These are phyloP conservation scores for Panulirus ornatus DNA, from an alignment of 1,140 invertebrate species.

Conservation along the genomic window DNA sequence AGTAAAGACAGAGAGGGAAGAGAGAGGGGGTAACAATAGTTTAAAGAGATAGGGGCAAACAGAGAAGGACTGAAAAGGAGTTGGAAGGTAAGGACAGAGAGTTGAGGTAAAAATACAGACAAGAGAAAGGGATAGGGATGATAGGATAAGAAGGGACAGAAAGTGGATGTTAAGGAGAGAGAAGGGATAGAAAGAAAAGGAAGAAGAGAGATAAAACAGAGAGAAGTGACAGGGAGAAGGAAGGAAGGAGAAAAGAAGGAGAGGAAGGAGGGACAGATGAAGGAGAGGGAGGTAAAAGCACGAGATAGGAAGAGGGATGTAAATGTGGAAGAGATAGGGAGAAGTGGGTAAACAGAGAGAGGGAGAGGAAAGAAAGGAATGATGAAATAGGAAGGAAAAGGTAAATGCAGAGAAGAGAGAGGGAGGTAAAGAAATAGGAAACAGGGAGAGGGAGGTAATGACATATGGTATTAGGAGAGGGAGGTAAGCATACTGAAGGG, in stretches of 20 bases:
- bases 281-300: background rate
- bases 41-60: too few relatives aligned
- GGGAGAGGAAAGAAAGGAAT: background rate
- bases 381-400: background rate
- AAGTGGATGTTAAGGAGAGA: background rate
- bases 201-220: background rate
- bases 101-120: too few relatives aligned
- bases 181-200: background rate
- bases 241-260: background rate
- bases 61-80: too few relatives aligned
- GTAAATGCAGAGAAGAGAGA: background rate
- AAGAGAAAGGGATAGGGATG: background rate
- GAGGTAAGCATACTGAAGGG: too few relatives aligned
- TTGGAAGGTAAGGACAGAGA: too few relatives aligned
- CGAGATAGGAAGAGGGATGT: background rate
- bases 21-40: too few relatives aligned
- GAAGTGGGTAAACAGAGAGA: background rate
- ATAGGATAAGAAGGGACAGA: background rate
- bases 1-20: too few relatives aligned
- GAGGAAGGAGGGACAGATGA: background rate
- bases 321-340: background rate
- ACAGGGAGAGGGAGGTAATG: background rate
- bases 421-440: background rate
- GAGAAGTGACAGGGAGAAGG: background rate
- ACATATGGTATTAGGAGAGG: background rate